Percentiles rank a stretch among this genome's conserved stretches.
Evolutionary conservation across 2,113 vertebrate species (phyloP).

Genomic region (Urocolius indicus): DNA sequence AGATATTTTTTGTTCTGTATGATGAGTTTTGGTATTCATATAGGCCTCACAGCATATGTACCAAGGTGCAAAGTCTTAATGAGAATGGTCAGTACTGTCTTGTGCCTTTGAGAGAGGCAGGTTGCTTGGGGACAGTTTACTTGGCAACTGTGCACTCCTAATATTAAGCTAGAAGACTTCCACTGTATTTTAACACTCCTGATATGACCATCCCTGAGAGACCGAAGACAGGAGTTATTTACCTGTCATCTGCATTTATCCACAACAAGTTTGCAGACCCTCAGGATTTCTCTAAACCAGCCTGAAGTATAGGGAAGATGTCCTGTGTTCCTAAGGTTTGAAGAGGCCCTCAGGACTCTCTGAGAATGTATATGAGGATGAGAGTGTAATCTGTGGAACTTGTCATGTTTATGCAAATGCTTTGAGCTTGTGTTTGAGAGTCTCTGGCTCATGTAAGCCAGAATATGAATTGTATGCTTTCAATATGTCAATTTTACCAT

Average conservation of each 20-base stretch:
- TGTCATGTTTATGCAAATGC: not conserved
- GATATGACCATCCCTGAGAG: not conserved
- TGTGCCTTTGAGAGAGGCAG: not conserved
- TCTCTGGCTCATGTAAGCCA: not conserved
- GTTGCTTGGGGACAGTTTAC: not conserved
- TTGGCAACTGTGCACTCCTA: not conserved
- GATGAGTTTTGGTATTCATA: not conserved
- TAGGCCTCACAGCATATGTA: not conserved
- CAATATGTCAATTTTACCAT: not conserved
- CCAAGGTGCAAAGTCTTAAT: not conserved
- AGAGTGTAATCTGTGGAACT: not conserved
- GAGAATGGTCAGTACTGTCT: not conserved
- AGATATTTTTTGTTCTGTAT: not conserved
- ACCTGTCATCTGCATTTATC: not conserved
- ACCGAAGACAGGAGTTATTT: not conserved
- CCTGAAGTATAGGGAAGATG: not conserved
- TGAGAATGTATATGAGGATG: not conserved
- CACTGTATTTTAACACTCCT: not conserved
- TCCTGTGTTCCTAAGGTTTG: not conserved
- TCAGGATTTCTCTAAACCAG: not conserved
- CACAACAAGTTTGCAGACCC: not conserved
- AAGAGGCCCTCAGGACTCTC: not conserved
- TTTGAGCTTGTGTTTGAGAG: not conserved
- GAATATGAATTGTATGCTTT: not conserved
- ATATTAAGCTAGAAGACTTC: not conserved